phyloP scores from a whole-genome alignment of 2,888 invertebrate genomes.

The Apantesis nais region DNA sequence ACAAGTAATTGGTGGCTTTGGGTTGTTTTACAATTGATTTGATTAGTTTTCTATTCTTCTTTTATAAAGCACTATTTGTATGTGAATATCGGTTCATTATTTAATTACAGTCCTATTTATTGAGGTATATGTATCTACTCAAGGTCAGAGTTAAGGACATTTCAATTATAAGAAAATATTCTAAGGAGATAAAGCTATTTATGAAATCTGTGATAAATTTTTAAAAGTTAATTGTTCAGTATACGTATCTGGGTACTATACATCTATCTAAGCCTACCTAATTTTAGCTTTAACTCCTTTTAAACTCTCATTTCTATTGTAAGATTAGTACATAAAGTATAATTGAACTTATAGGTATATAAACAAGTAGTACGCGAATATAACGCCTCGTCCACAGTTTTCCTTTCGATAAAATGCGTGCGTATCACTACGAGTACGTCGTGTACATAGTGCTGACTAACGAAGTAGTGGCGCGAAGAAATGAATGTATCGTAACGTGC shows the following conservation, averaged over 20 bases:
- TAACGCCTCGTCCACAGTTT: constrained; percentile 20
- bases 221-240: no score
- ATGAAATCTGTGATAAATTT: no score
- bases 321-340: background rate
- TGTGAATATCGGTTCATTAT: background rate
- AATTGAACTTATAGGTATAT: background rate
- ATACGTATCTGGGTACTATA: no score
- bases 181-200: no score
- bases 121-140: no score
- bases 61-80: background rate
- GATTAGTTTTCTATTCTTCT: no score
- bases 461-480: constrained; percentile 60
- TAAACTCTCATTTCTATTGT: background rate
- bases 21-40: no score
- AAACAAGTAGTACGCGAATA: constrained; percentile 21
- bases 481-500: constrained; percentile 67
- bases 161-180: background rate
- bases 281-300: no score
- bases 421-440: constrained; percentile 55
- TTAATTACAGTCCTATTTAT: no score
- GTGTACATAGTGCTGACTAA: constrained; percentile 69
- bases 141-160: no score
- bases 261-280: no score
- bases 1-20: no score
- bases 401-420: constrained; percentile 37